Conservation (phyloP, 2,113 vertebrate genomes). For the Megaleporinus macrocephalus region DNA sequence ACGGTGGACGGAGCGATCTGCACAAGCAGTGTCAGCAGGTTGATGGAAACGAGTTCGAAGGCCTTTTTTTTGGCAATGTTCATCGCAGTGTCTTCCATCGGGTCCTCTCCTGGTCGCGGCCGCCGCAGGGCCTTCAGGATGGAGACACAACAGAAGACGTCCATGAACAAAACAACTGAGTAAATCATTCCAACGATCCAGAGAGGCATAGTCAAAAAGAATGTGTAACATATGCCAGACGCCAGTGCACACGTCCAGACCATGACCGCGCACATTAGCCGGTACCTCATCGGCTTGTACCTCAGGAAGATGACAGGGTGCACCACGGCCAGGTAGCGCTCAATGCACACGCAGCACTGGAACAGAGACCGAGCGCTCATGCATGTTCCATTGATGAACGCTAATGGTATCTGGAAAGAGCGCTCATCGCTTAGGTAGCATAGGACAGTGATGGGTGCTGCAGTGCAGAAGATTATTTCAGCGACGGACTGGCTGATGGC, state of each 20-base stretch:
- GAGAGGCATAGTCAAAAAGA: background rate
- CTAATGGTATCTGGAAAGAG: background rate
- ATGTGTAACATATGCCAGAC: background rate
- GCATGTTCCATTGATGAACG: background rate
- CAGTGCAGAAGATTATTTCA: constrained; percentile 10
- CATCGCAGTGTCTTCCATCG: background rate
- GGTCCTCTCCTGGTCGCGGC: background rate
- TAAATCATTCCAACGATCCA: background rate
- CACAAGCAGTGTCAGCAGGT: background rate
- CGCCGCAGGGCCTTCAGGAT: background rate
- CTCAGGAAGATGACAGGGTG: constrained; percentile 35
- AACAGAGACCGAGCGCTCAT: background rate
- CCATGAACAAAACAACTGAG: background rate
- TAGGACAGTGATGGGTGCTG: background rate
- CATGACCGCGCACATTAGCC: background rate
- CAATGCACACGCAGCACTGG: constrained; percentile 34
- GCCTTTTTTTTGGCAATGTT: background rate
- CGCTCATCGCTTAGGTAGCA: background rate
- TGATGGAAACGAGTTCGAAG: background rate
- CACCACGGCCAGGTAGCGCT: constrained; percentile 25
- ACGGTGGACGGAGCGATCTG: background rate
- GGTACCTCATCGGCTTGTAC: constrained; percentile 18
- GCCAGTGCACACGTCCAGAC: background rate
- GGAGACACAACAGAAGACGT: background rate
- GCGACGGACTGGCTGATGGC: background rate